Conservation (phyloP, 2,113 vertebrate genomes). For the Crypturellus undulatus region DNA sequence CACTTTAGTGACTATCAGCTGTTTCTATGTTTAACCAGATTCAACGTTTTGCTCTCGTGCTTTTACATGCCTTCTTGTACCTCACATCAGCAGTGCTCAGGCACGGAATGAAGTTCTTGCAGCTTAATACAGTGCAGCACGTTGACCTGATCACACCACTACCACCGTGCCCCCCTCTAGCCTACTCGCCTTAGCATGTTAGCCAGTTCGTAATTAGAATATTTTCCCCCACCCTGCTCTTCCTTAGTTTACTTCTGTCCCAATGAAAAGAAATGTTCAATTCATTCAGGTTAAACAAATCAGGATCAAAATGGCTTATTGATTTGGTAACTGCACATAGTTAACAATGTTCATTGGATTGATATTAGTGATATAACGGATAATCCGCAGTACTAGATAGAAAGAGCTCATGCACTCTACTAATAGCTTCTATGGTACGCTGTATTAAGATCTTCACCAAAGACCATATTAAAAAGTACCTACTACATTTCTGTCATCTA, state of each 20-base stretch:
- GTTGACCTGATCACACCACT: not conserved
- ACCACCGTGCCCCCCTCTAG: not conserved
- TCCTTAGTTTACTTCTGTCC: not conserved
- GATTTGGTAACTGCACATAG: not conserved
- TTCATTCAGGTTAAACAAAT: not conserved
- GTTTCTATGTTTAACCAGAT: not conserved
- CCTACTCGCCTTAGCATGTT: fast-evolving
- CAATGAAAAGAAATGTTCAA: not conserved
- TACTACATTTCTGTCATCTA: not conserved
- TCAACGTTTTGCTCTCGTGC: not conserved
- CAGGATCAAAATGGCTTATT: not conserved
- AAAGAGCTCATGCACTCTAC: not conserved
- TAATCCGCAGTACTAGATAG: not conserved
- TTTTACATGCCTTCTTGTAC: not conserved
- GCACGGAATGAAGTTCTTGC: not conserved
- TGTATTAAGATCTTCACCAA: not conserved
- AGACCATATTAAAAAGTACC: not conserved
- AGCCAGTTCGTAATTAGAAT: not conserved
- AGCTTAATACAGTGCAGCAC: not conserved
- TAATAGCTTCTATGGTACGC: not conserved
- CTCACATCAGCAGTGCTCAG: not conserved
- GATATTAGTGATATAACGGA: not conserved
- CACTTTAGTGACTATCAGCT: not conserved
- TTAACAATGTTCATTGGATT: not conserved
- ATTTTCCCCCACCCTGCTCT: not conserved